Evolutionary conservation across 1,140 invertebrate genomes (phyloP).

Genomic region (Pomacea maculata): DNA sequence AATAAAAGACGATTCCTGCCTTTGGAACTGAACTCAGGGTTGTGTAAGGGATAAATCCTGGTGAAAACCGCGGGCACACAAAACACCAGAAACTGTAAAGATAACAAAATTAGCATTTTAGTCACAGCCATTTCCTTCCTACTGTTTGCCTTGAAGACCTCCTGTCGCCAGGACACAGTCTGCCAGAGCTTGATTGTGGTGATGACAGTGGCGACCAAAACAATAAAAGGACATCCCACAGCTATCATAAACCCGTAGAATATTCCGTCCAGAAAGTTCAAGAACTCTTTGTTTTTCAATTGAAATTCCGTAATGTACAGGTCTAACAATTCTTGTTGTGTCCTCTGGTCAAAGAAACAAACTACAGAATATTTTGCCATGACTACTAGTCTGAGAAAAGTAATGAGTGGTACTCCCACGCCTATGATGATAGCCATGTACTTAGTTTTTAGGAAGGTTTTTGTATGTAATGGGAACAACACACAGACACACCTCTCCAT

Average conservation of each 20-base stretch:
- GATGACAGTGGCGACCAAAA: conserved; percentile 2
- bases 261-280: neutral
- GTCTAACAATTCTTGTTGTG: too few relatives aligned
- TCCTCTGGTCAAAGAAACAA: neutral
- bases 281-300: neutral
- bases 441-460: neutral
- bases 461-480: neutral
- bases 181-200: neutral
- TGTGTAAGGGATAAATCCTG: neutral
- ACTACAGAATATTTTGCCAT: neutral
- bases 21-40: neutral
- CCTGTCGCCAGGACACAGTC: neutral
- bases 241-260: neutral
- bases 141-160: too few relatives aligned
- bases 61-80: neutral
- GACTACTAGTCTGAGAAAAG: neutral
- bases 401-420: neutral
- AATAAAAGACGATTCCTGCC: neutral
- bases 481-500: conserved; percentile 4
- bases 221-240: neutral
- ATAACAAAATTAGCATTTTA: conserved; percentile 4
- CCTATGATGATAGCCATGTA: neutral
- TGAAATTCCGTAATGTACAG: neutral
- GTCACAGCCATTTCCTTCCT: conserved; percentile 9
- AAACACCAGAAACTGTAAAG: neutral